Percentiles rank a stretch among this genome's conserved stretches.
Conservation (phyloP, 1,140 invertebrate species). For the Papilio dardanus region DNA sequence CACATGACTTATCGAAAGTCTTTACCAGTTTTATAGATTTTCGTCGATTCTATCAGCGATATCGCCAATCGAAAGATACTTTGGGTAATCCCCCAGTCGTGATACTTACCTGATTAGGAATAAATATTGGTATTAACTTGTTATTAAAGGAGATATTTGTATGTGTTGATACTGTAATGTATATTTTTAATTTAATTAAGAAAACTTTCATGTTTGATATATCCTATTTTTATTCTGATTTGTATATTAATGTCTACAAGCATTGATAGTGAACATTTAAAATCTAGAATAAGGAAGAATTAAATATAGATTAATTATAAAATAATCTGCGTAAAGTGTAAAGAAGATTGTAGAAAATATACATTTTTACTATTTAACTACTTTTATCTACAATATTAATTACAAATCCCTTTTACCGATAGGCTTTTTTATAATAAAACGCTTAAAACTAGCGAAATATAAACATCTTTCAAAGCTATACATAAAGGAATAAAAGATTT, state of each 20-base stretch:
- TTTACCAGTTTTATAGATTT: no score
- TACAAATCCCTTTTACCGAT: conserved; percentile 22
- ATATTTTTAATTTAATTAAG: background rate
- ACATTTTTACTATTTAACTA: conserved; percentile 19
- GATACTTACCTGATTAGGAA: background rate
- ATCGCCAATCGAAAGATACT: no score
- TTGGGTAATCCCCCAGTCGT: no score
- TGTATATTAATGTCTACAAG: conserved; percentile 16
- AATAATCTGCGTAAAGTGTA: conserved; percentile 19
- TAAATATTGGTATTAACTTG: background rate
- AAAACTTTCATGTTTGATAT: conserved; percentile 3
- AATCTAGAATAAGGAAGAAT: conserved; percentile 4
- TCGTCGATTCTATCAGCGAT: no score
- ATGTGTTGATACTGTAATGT: background rate
- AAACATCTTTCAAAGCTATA: background rate
- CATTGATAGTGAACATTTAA: conserved; percentile 22
- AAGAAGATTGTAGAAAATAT: conserved; percentile 24
- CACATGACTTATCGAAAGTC: no score
- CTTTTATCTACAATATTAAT: conserved; percentile 17
- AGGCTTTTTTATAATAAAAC: conserved; percentile 16
- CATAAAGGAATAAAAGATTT: conserved; percentile 14
- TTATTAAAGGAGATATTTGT: background rate
- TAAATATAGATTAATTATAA: conserved; percentile 18
- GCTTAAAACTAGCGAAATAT: conserved; percentile 15
- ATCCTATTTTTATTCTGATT: conserved; percentile 14